Evolutionary conservation across 2,797 vertebrate genomes (phyloP).

Genomic region (Serranus cabrilla): DNA sequence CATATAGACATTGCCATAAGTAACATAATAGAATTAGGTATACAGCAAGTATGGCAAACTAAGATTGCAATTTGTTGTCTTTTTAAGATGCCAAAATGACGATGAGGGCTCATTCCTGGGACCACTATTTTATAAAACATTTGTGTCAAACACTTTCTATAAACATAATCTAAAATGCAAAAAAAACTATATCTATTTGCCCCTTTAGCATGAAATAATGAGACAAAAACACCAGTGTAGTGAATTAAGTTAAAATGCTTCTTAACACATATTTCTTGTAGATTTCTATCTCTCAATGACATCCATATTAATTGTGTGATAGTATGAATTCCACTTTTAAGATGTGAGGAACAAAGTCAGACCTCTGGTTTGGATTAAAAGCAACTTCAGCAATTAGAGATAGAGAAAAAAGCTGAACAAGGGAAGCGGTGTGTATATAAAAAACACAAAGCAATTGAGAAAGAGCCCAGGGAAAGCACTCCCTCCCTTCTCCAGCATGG

Average conservation of each 20-base stretch:
- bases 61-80: not conserved
- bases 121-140: not conserved
- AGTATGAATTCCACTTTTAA: constrained; percentile 5
- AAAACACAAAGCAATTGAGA: constrained; percentile 56
- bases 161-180: too few relatives aligned
- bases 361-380: constrained; percentile 24
- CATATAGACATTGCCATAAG: too few relatives aligned
- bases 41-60: not conserved
- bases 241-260: not conserved
- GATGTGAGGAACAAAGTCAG: not conserved
- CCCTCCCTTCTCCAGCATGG: constrained; percentile 30
- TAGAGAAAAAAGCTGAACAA: constrained; percentile 23
- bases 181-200: too few relatives aligned
- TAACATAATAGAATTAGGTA: not conserved
- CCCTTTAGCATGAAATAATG: not conserved
- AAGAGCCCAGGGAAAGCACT: constrained; percentile 32
- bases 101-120: not conserved
- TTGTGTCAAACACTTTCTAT: too few relatives aligned
- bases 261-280: not conserved
- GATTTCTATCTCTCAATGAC: not conserved
- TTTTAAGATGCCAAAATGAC: not conserved
- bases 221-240: not conserved
- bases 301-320: not conserved
- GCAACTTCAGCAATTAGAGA: constrained; percentile 32
- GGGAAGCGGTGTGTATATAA: constrained; percentile 35